phyloP scores from a whole-genome alignment of 2,797 vertebrate species.

The Chaunax sp. region DNA sequence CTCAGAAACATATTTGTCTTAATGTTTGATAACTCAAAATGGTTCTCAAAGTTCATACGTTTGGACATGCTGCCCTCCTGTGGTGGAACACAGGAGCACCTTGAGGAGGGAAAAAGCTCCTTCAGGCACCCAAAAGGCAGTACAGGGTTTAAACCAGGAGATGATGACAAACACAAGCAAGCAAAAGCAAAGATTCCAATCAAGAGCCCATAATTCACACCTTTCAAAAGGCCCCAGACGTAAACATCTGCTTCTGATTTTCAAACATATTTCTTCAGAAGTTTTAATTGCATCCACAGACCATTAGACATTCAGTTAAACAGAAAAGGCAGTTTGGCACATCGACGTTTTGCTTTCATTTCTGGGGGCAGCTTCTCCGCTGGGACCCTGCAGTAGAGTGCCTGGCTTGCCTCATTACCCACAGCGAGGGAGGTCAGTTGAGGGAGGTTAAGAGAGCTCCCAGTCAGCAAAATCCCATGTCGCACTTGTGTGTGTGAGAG shows the following conservation, averaged over 20 bases:
- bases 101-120: neutral
- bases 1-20: too few species aligned
- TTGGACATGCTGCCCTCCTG: conserved; percentile 54
- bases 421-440: conserved; percentile 45
- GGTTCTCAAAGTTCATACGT: too few species aligned
- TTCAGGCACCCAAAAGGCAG: neutral
- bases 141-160: conserved; percentile 36
- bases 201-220: conserved; percentile 6
- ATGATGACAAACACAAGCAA: conserved; percentile 56
- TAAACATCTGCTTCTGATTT: conserved; percentile 28
- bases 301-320: conserved; percentile 47
- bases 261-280: conserved; percentile 14
- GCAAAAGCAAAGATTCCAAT: neutral
- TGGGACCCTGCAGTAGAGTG: conserved; percentile 30
- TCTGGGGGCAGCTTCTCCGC: conserved; percentile 10
- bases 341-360: neutral
- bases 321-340: conserved; percentile 23
- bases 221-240: conserved; percentile 30
- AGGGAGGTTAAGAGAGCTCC: conserved; percentile 2
- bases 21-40: too few species aligned
- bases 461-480: conserved; percentile 37
- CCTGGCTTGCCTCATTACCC: conserved; percentile 56
- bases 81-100: conserved; percentile 28
- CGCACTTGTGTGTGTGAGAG: conserved; percentile 9
- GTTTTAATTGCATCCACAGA: conserved; percentile 38